Base-by-base conservation (phyloP, 2,797 vertebrate species). In the Helostoma temminkii region DNA sequence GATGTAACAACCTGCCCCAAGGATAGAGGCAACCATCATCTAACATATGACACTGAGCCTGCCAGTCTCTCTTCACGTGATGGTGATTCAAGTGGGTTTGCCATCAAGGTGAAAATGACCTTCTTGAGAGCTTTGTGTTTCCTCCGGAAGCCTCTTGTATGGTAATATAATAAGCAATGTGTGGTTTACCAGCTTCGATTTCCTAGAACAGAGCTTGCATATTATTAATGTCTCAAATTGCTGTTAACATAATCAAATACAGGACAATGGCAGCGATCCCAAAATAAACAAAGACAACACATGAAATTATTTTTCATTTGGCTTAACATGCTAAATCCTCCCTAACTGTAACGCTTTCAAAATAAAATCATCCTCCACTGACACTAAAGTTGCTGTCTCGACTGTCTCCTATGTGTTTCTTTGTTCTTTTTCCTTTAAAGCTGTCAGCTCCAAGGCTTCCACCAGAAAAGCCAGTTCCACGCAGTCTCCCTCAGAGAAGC, bases 61-160 rank as follows among this genome's bases (percentile, higher is more conserved):
- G 46, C 16, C 24, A 9, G 45, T 52, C 7, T 25, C 16, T 22
- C 9, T 56, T 37, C 34, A 7, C 24, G 55, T 76, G 67, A 46
- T 65, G 25, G 50, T 28, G 56, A 67, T 32, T 49, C 61, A 76
- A 58, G 41, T 69, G 62, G 64, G 71, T 66, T 82, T 58, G 18
- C 61, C 32, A 76, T 69, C 79, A 89, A 87, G 84, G 87, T 86
- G 73, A 87, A 49, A 46, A 49, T 55, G 80, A 78, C 88, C 81
- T 86, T 84, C 59, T 58, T 64, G 49, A 32, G 50, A 50, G 71
- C 55, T 39, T 81, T 48, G 54, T 9, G 48, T 67, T 76, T 62
- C 53, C 54, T 53, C 48, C 28, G 78, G 55, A 74, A 74, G 41
- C 72, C 72, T 82, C 80, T 57, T 11, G 46, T 34, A 64, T 18